Conservation (phyloP, 2,888 invertebrate species). For the Listrodromus nycthemerus region DNA sequence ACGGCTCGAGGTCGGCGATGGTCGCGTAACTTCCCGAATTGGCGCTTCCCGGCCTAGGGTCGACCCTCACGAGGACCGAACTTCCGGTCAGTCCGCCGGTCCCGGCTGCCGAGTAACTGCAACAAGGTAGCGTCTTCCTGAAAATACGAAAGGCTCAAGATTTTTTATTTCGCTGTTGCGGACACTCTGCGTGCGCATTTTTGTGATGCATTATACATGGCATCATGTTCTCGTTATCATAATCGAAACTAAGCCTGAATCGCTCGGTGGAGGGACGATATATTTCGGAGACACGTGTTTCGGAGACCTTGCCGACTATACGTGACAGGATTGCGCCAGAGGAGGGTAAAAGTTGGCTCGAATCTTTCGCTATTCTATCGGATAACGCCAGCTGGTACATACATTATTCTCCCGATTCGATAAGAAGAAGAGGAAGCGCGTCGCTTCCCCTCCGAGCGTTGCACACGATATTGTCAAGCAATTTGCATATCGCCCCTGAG, state of each 20-base stretch:
- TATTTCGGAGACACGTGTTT: conserved; percentile 37
- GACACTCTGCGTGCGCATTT: neutral
- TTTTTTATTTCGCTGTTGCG: neutral
- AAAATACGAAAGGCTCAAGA: conserved; percentile 65
- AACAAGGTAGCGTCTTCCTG: conserved; percentile 85
- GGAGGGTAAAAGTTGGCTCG: conserved; percentile 29
- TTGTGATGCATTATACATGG: conserved; percentile 25
- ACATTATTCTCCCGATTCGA: conserved; percentile 67
- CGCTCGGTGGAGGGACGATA: neutral
- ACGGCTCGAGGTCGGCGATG: conserved; percentile 90
- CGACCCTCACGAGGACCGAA: conserved; percentile 90
- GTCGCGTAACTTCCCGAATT: conserved; percentile 93
- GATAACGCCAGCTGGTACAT: conserved; percentile 55
- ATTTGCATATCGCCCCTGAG: conserved; percentile 69
- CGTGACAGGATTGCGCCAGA: conserved; percentile 9
- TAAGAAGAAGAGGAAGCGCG: conserved; percentile 63
- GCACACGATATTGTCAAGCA: conserved; percentile 66
- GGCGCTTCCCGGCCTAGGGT: conserved; percentile 91
- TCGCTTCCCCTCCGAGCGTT: conserved; percentile 56
- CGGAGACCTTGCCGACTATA: neutral
- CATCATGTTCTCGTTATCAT: conserved; percentile 31
- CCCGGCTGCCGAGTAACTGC: conserved; percentile 91
- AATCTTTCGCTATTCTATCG: conserved; percentile 42
- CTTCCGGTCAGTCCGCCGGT: conserved; percentile 90
- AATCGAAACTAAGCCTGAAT: conserved; percentile 38